Evolutionary conservation across 2,113 vertebrate genomes (phyloP), one percentile per base, ranked within the genome.

Genomic region (Caranx ignobilis): DNA sequence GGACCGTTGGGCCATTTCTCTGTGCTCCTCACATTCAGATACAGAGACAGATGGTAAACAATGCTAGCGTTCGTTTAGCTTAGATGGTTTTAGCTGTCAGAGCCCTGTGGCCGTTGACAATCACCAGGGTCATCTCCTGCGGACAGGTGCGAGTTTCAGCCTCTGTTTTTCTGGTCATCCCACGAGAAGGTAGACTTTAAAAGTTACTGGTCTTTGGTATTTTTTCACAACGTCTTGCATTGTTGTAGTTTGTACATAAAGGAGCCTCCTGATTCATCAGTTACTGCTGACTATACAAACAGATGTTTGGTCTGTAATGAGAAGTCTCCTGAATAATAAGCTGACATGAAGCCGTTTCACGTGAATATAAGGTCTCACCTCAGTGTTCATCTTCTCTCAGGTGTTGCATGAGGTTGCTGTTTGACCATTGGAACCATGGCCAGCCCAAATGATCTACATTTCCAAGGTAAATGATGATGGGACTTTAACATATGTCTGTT

Each of bases 371-470:
- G 1, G 6, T 47, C 16, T 56, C 0, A 57, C 2, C n/a, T 11
- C 21, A 37, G 43, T 48, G 32, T 37, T 62, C 16, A 13, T 64
- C 54, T 47, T 55, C 43, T 56, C 7, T 39, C 19, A 92, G 84
- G 50, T 74, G 3, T 56, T 73, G 32, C 15, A 63, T 85, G 69
- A 86, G 71, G 71, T 64, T 56, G n/a, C 48, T 31, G n/a, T 43
- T 10, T 34, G 56, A 66, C 50, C 26, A 34, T 59, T 61, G 48
- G 50, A 71, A 82, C 56, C 11, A 97, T 97, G 96, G 94, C 96
- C 34, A 90, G 92, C 62, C 90, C 94, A 1, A 94, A 95, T 65
- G 95, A 96, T 19, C 92, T 96, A 32, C 92, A 93, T 3, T 97
- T 96, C 83, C 96, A 95, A 77, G 96, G 96, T 97, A 87, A 90